Evolutionary conservation across 2,888 invertebrate genomes (phyloP).

Genomic region (Macrosoma leucophasiata): DNA sequence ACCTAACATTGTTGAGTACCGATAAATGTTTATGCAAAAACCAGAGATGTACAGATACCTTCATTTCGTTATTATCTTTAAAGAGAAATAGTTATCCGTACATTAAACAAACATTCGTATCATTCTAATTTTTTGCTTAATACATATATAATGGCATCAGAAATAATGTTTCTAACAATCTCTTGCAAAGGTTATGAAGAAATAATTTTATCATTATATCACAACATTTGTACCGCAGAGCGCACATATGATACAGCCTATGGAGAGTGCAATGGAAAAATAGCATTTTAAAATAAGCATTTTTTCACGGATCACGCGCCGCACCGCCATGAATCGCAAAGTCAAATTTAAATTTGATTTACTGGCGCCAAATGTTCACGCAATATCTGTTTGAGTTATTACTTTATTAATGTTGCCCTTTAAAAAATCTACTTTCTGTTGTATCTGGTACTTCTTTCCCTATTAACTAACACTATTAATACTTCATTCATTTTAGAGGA

Average conservation of each 20-base stretch:
- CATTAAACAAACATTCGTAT: not conserved
- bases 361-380: conserved; percentile 49
- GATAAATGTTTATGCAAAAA: too few species aligned
- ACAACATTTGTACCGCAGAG: conserved; percentile 26
- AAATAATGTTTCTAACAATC: not conserved
- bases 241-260: conserved; percentile 35
- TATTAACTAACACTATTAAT: too few species aligned
- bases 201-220: not conserved
- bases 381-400: conserved; percentile 61
- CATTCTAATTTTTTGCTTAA: not conserved
- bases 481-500: too few species aligned
- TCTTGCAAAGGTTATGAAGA: not conserved
- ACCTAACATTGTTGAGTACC: too few species aligned
- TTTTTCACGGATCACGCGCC: conserved; percentile 61
- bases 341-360: conserved; percentile 58
- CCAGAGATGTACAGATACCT: not conserved
- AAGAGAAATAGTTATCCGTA: not conserved
- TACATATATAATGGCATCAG: not conserved
- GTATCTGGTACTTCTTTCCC: too few species aligned
- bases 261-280: conserved; percentile 41
- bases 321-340: conserved; percentile 35
- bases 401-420: conserved; percentile 34
- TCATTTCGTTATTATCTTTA: not conserved
- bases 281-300: conserved; percentile 59
- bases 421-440: too few species aligned